phyloP scores from a whole-genome alignment of 1,140 invertebrate species.

The Lepidurus couesii region DNA sequence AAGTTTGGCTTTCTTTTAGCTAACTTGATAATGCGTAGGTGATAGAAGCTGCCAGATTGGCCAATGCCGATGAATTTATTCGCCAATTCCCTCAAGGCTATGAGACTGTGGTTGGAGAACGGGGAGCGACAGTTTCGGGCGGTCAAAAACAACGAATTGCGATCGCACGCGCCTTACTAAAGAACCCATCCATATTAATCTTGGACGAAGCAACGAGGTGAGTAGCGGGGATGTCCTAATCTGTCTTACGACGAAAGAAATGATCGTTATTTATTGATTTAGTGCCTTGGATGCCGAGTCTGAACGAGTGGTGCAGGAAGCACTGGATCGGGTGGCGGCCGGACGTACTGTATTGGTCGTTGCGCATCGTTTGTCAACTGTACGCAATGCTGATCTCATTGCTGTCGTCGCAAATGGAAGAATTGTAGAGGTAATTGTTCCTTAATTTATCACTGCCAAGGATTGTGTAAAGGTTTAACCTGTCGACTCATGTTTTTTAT shows the following conservation, averaged over 20 bases:
- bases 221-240: not conserved
- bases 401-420: slow-evolving; percentile 74
- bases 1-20: slow-evolving; percentile 23
- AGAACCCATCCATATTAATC: slow-evolving; percentile 77
- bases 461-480: slow-evolving; percentile 26
- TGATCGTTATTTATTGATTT: slow-evolving; percentile 38
- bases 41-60: slow-evolving; percentile 68
- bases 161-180: slow-evolving; percentile 79
- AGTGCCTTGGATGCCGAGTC: slow-evolving; percentile 86
- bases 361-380: slow-evolving; percentile 80
- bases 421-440: slow-evolving; percentile 63
- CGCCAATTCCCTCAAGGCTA: slow-evolving; percentile 74
- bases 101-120: slow-evolving; percentile 78
- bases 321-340: slow-evolving; percentile 66
- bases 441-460: slow-evolving; percentile 25
- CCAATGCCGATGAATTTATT: slow-evolving; percentile 90
- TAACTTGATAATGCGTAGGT: slow-evolving; percentile 42
- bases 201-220: slow-evolving; percentile 88
- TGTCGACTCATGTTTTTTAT: slow-evolving; percentile 3
- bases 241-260: slow-evolving; percentile 34
- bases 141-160: slow-evolving; percentile 88
- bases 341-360: slow-evolving; percentile 81
- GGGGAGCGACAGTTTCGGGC: slow-evolving; percentile 80
- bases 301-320: slow-evolving; percentile 77
- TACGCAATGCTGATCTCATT: slow-evolving; percentile 79